These are phyloP conservation scores for Drosophila arawakana DNA, from an alignment of 1,140 invertebrate genomes.

Conservation along the genomic window DNA sequence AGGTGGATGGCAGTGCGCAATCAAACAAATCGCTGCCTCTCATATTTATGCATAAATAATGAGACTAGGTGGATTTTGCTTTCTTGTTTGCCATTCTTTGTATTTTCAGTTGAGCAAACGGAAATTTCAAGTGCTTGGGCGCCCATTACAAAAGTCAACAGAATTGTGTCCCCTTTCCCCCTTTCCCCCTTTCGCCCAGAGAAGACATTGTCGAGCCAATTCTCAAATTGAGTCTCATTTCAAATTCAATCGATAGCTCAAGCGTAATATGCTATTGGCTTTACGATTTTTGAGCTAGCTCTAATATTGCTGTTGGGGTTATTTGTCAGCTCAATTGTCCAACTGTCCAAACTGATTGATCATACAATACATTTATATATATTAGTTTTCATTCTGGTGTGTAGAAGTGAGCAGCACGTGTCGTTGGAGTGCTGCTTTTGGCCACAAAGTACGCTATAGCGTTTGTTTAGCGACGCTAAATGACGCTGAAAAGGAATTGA, in stretches of 20 bases:
- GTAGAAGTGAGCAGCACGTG: background rate
- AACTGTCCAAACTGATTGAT: background rate
- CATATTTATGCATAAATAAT: conserved; percentile 84
- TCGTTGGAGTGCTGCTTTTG: conserved; percentile 2
- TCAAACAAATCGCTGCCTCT: conserved; percentile 79
- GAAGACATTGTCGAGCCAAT: conserved; percentile 21
- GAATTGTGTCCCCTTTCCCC: background rate
- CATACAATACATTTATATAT: too few species aligned
- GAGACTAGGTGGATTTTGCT: conserved; percentile 47
- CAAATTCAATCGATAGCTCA: conserved; percentile 81
- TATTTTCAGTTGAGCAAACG: conserved; percentile 48
- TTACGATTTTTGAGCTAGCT: conserved; percentile 42
- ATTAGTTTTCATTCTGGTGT: too few species aligned
- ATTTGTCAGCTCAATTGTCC: background rate
- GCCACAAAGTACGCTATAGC: conserved; percentile 55
- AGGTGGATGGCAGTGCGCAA: conserved; percentile 28
- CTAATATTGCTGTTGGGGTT: background rate
- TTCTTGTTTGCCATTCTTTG: conserved; percentile 34
- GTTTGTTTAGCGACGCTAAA: conserved; percentile 56
- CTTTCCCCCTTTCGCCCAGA: too few species aligned
- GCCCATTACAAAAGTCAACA: conserved; percentile 74
- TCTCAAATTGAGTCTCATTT: conserved; percentile 55
- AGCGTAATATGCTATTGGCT: conserved; percentile 66
- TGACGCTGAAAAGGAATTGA: conserved; percentile 11
- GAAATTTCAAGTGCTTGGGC: conserved; percentile 61